These are phyloP conservation scores for Lucinisca nassula DNA, from an alignment of 2,888 invertebrate genomes.

Conservation along the genomic window DNA sequence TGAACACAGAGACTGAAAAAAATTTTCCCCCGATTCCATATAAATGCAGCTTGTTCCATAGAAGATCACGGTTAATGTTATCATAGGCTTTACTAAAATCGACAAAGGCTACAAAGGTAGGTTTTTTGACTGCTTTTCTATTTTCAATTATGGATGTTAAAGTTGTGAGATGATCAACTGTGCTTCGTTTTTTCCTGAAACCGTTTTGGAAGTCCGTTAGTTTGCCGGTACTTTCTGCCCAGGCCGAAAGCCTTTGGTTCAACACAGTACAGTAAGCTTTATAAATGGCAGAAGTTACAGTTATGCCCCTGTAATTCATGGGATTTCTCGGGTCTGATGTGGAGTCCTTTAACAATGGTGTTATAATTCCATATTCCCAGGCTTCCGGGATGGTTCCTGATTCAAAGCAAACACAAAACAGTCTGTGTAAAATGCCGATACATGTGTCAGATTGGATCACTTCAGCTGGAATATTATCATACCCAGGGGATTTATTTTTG, in stretches of 20 bases:
- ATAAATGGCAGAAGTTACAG: conserved; percentile 25
- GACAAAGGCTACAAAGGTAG: conserved; percentile 30
- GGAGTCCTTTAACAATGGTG: conserved; percentile 29
- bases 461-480: not conserved
- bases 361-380: conserved; percentile 25
- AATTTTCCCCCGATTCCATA: conserved; percentile 36
- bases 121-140: not conserved
- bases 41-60: conserved; percentile 7
- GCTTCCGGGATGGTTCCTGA: conserved; percentile 21
- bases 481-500: not conserved
- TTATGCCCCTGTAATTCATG: conserved; percentile 26
- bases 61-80: conserved; percentile 12
- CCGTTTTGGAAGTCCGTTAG: conserved; percentile 28
- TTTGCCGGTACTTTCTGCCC: conserved; percentile 3
- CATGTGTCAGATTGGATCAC: not conserved
- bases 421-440: conserved; percentile 9
- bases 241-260: conserved; percentile 15
- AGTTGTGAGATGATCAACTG: conserved; percentile 25
- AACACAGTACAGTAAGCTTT: conserved; percentile 32
- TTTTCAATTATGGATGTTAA: conserved; percentile 25
- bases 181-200: conserved; percentile 23
- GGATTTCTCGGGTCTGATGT: conserved; percentile 25
- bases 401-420: conserved; percentile 42
- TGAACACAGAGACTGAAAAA: conserved; percentile 22
- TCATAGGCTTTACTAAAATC: conserved; percentile 12